Percentiles rank a stretch among this genome's conserved stretches.
Evolutionary conservation across 2,888 invertebrate species (phyloP).

Genomic region (Harmothoe impar): DNA sequence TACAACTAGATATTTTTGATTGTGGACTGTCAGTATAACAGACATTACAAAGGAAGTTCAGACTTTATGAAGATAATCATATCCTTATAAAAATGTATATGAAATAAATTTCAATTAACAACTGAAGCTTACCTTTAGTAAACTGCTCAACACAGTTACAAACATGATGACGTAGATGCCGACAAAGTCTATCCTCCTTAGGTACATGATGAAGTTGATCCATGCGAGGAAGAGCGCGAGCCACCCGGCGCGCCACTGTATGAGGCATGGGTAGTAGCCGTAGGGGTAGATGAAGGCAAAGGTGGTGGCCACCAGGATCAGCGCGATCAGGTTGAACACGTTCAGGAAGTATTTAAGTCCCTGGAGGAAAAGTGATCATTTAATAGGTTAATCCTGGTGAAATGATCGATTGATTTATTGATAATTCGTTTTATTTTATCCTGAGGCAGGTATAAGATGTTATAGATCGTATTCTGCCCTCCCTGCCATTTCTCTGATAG

Average conservation of each 20-base stretch:
- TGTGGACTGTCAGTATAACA: too few species aligned
- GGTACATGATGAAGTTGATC: constrained; percentile 75
- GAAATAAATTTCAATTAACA: too few species aligned
- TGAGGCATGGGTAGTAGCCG: constrained; percentile 73
- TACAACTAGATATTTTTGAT: too few species aligned
- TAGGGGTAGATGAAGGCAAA: constrained; percentile 71
- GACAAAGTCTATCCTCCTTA: constrained; percentile 75
- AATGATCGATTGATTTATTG: too few species aligned
- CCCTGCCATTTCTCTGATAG: too few species aligned
- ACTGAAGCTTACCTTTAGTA: constrained; percentile 74
- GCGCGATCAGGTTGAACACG: constrained; percentile 71
- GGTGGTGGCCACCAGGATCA: constrained; percentile 70
- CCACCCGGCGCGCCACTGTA: constrained; percentile 77
- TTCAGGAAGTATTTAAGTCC: constrained; percentile 69
- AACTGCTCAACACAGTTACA: constrained; percentile 75
- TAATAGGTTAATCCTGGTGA: too few species aligned
- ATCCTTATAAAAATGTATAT: too few species aligned
- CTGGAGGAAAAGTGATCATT: constrained; percentile 64
- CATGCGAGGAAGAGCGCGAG: constrained; percentile 74
- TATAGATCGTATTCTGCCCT: too few species aligned
- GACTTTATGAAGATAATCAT: too few species aligned
- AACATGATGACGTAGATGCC: constrained; percentile 80
- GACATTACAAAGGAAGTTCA: too few species aligned
- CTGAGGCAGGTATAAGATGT: too few species aligned
- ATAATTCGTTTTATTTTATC: too few species aligned